Percentiles rank a stretch among this genome's conserved stretches.
Evolutionary conservation across 2,888 invertebrate genomes (phyloP).

Genomic region (Eutolmus rufibarbis): DNA sequence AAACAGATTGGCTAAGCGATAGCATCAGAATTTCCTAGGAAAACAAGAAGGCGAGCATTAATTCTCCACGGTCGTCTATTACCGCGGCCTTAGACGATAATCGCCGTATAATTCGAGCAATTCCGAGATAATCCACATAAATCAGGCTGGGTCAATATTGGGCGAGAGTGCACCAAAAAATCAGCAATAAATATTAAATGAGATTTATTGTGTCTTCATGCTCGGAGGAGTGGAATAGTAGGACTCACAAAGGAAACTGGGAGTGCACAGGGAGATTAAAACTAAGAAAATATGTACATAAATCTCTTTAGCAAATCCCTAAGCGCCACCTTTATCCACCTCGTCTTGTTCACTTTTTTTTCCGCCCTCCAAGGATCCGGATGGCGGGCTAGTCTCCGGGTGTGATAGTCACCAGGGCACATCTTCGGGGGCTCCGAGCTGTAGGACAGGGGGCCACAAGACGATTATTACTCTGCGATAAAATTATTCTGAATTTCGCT

Average conservation of each 20-base stretch:
- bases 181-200: conserved; percentile 30
- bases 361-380: not conserved
- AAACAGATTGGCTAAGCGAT: not conserved
- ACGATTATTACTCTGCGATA: conserved; percentile 22
- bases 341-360: conserved; percentile 2
- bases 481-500: conserved; percentile 6
- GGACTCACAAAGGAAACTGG: not conserved
- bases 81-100: conserved; percentile 3
- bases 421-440: not conserved
- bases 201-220: conserved; percentile 23
- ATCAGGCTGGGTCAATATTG: conserved; percentile 20
- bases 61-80: not conserved
- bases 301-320: conserved; percentile 5
- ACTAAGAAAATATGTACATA: conserved; percentile 17
- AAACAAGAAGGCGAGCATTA: not conserved
- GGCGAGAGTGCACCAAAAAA: not conserved
- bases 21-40: not conserved
- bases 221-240: not conserved
- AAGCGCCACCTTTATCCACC: conserved; percentile 11
- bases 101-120: conserved; percentile 1
- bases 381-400: not conserved
- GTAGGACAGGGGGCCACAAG: not conserved
- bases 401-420: not conserved
- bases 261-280: not conserved
- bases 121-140: conserved; percentile 15